Evolutionary conservation across 2,888 invertebrate genomes (phyloP).

Genomic region (Mesoligia furuncula): DNA sequence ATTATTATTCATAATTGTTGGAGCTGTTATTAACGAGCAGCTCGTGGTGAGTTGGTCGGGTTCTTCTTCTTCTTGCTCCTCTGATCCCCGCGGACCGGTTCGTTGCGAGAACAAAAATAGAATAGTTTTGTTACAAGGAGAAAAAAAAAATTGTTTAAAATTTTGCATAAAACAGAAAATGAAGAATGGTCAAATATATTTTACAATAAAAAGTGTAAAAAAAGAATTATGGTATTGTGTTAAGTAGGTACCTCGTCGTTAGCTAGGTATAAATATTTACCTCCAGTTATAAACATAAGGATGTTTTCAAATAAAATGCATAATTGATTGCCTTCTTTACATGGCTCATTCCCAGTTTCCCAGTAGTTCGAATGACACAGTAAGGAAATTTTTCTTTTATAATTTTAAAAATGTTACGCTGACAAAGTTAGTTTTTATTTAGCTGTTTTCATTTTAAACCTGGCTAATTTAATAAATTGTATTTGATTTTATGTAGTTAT

Average conservation of each 20-base stretch:
- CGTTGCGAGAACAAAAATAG: too few species aligned
- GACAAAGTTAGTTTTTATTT: neutral
- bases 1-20: neutral
- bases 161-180: neutral
- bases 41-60: too few species aligned
- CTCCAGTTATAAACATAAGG: neutral
- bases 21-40: too few species aligned
- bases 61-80: too few species aligned
- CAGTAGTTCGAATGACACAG: neutral
- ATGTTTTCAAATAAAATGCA: neutral
- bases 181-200: neutral
- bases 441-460: neutral
- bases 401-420: neutral
- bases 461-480: neutral
- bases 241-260: neutral
- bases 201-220: neutral
- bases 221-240: neutral
- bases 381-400: neutral
- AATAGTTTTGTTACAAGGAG: neutral
- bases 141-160: neutral
- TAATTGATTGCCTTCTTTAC: too few species aligned
- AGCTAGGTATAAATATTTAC: neutral
- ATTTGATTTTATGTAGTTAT: conserved; percentile 11
- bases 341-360: neutral
- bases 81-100: too few species aligned